These are phyloP conservation scores for Auanema freiburgensis DNA, from an alignment of 2,888 invertebrate genomes.

Conservation along the genomic window DNA sequence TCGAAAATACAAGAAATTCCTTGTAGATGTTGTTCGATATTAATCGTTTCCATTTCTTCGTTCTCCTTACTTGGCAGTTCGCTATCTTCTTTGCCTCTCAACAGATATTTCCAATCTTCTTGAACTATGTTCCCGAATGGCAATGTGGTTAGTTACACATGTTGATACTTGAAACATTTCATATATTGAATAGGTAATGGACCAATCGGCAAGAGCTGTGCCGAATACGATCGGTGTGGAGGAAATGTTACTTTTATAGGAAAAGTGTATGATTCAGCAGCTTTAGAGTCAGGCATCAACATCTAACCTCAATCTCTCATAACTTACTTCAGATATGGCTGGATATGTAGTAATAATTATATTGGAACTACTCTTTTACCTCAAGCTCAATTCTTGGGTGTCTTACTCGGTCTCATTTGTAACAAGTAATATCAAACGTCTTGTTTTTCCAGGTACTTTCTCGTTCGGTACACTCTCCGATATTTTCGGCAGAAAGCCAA, in stretches of 20 bases:
- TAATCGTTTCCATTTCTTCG: slow-evolving; percentile 61
- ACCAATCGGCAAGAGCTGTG: slow-evolving; percentile 48
- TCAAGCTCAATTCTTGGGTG: slow-evolving; percentile 52
- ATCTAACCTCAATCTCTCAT: neutral
- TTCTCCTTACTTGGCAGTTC: slow-evolving; percentile 62
- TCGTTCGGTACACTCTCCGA: slow-evolving; percentile 54
- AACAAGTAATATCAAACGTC: neutral
- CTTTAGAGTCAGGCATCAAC: slow-evolving; percentile 35
- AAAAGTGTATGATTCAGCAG: slow-evolving; percentile 55
- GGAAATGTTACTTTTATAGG: slow-evolving; percentile 50
- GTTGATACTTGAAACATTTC: neutral
- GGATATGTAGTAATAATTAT: slow-evolving; percentile 53
- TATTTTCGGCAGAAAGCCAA: slow-evolving; percentile 44
- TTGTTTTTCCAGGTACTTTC: slow-evolving; percentile 50
- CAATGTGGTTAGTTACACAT: slow-evolving; percentile 31
- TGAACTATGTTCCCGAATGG: slow-evolving; percentile 59
- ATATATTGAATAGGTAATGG: slow-evolving; percentile 30
- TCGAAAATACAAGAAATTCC: slow-evolving; percentile 5
- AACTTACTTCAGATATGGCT: slow-evolving; percentile 43
- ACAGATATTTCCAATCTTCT: slow-evolving; percentile 59
- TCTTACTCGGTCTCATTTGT: slow-evolving; percentile 27
- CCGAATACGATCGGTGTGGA: slow-evolving; percentile 36
- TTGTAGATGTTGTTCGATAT: slow-evolving; percentile 55
- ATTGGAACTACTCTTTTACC: slow-evolving; percentile 51
- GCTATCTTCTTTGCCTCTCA: slow-evolving; percentile 61